Conservation (phyloP, 2,113 vertebrate genomes). For the Copsychus sechellarum region DNA sequence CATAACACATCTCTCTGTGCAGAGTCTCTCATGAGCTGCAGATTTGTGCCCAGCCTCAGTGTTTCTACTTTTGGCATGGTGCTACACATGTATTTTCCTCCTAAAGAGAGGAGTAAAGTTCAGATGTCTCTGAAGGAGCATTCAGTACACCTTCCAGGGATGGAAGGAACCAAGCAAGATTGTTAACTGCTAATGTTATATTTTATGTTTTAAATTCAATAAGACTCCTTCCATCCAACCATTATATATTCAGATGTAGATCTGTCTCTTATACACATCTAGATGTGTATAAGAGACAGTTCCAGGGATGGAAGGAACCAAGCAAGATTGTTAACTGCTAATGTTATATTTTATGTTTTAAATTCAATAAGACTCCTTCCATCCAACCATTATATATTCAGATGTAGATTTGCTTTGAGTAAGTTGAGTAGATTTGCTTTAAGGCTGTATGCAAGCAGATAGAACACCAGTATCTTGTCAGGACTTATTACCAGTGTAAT, state of each 20-base stretch:
- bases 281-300: too few relatives aligned
- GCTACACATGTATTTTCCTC: background rate
- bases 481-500: background rate
- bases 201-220: background rate
- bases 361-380: background rate
- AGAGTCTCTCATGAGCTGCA: background rate
- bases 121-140: background rate
- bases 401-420: background rate
- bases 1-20: rapidly evolving
- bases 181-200: background rate
- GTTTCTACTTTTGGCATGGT: rapidly evolving
- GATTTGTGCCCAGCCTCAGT: background rate
- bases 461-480: background rate
- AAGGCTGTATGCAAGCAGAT: background rate
- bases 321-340: background rate
- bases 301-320: background rate
- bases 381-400: background rate
- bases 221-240: background rate
- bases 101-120: background rate
- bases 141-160: background rate
- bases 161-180: background rate
- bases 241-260: background rate
- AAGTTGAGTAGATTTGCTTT: background rate
- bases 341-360: background rate
- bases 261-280: too few relatives aligned